phyloP scores from a whole-genome alignment of 2,888 invertebrate species.

The Drosophila melanosoma region DNA sequence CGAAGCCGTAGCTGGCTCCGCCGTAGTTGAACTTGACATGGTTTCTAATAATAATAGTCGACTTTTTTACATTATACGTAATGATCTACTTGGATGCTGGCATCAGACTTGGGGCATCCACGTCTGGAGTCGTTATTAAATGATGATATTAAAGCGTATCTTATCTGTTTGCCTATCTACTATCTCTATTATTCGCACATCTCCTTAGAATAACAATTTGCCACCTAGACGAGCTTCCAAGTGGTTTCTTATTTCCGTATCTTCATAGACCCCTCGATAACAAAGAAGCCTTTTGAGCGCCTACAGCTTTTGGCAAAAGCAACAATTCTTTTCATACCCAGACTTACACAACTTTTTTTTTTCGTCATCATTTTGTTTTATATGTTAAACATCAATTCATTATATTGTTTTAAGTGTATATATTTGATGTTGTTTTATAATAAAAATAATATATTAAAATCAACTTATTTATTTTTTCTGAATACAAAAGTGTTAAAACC shows the following conservation, averaged over 20 bases:
- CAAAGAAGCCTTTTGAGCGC: background rate
- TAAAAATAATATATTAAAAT: background rate
- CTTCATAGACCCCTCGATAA: background rate
- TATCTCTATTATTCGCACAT: background rate
- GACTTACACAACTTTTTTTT: too few relatives aligned
- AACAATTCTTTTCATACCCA: too few relatives aligned
- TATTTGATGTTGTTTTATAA: background rate
- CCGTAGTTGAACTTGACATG: conserved; percentile 49
- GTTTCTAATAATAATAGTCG: background rate
- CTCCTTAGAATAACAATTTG: conserved; percentile 4
- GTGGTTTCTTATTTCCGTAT: conserved; percentile 16
- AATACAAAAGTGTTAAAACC: background rate
- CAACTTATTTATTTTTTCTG: background rate
- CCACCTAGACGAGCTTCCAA: conserved; percentile 27
- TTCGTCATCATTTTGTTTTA: background rate
- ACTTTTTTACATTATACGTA: conserved; percentile 13
- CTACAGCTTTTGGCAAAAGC: background rate
- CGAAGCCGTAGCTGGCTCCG: background rate
- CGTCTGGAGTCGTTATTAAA: conserved; percentile 39
- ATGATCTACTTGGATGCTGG: conserved; percentile 21
- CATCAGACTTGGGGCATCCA: conserved; percentile 26
- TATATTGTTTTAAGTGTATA: background rate
- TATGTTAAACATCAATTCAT: background rate
- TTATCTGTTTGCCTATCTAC: conserved; percentile 25
- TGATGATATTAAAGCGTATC: conserved; percentile 25